These are phyloP conservation scores for Harpegnathos saltator DNA, from an alignment of 1,140 invertebrate genomes.

Conservation along the genomic window DNA sequence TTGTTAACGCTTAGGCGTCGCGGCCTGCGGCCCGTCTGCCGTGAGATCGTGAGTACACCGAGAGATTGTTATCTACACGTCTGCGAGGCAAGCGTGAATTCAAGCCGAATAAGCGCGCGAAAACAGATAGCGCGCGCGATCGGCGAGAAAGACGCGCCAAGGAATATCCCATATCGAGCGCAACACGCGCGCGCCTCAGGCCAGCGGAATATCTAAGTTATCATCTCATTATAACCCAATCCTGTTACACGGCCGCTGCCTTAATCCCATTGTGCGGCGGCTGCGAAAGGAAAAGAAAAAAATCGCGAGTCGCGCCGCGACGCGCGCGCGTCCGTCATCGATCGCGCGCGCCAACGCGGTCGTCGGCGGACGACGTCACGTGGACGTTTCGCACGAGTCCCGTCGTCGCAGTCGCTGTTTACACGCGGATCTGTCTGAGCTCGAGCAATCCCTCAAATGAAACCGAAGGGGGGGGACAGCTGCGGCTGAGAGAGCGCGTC, in stretches of 20 bases:
- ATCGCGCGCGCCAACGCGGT: no score
- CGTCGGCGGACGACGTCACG: no score
- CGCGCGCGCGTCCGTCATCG: not conserved
- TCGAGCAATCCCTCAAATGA: slow-evolving; percentile 2
- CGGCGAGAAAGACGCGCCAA: not conserved
- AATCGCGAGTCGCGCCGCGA: not conserved
- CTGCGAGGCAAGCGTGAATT: not conserved
- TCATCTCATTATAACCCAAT: not conserved
- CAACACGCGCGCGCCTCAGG: not conserved
- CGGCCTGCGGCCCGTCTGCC: not conserved
- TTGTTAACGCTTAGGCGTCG: not conserved
- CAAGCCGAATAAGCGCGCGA: not conserved
- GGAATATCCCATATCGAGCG: not conserved
- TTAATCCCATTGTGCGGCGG: not conserved
- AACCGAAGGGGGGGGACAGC: no score
- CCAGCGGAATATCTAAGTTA: not conserved
- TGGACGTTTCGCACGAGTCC: no score
- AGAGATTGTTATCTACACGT: not conserved
- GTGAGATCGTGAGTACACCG: slow-evolving; percentile 40
- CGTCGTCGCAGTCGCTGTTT: not conserved
- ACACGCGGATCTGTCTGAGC: not conserved
- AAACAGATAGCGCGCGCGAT: not conserved
- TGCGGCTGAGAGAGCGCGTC: slow-evolving; percentile 40
- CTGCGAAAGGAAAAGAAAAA: not conserved
- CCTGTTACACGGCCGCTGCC: not conserved